Evolutionary conservation across 2,113 vertebrate genomes (phyloP).

Genomic region (Epinephelus fuscoguttatus): DNA sequence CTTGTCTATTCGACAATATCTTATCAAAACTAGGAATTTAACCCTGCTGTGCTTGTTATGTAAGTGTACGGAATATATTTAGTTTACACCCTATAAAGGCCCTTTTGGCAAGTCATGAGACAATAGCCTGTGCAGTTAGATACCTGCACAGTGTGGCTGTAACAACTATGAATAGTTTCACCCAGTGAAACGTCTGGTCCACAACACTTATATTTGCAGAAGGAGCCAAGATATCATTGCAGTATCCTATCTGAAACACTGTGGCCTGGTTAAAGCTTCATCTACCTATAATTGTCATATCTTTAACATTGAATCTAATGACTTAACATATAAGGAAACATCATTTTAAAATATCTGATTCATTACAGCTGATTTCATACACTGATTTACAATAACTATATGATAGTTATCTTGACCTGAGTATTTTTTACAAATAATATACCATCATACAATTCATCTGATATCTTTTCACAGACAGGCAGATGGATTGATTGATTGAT

Average conservation of each 20-base stretch:
- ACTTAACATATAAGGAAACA: neutral
- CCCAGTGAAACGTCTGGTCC: neutral
- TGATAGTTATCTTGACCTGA: neutral
- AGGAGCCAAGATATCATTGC: neutral
- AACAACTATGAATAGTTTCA: constrained; percentile 15
- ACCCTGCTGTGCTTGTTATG: constrained; percentile 5
- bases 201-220: neutral
- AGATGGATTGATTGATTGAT: constrained; percentile 16
- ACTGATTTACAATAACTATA: neutral
- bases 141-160: constrained; percentile 13
- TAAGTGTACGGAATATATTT: constrained; percentile 32
- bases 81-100: constrained; percentile 2
- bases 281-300: neutral
- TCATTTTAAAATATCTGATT: neutral
- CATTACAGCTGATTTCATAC: neutral
- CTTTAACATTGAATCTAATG: neutral
- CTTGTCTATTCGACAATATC: neutral
- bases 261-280: neutral
- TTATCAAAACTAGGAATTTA: neutral
- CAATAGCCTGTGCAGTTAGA: neutral
- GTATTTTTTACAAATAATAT: too few relatives aligned
- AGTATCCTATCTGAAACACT: neutral
- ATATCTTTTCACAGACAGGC: constrained; percentile 3
- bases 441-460: neutral
- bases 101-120: constrained; percentile 25